phyloP scores from a whole-genome alignment of 2,797 vertebrate genomes.

The Morelia viridis region DNA sequence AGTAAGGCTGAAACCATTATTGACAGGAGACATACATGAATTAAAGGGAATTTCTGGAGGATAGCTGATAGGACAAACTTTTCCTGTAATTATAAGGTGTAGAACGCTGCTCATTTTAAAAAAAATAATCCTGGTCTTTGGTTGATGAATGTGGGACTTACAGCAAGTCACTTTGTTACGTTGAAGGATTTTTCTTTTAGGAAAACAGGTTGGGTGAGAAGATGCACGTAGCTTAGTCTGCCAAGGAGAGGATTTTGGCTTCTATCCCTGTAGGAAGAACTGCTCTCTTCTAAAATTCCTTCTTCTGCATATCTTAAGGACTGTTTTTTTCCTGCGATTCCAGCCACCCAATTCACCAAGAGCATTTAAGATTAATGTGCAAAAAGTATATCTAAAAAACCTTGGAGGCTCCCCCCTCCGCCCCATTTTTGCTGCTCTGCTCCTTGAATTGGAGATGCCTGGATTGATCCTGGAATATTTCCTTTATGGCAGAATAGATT shows the following conservation, averaged over 20 bases:
- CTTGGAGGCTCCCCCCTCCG: background rate
- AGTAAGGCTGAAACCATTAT: background rate
- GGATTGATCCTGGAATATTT: background rate
- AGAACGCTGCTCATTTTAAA: background rate
- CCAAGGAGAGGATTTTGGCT: background rate
- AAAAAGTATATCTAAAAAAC: background rate
- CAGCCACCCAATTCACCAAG: background rate
- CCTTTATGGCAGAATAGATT: background rate
- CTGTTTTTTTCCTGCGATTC: too few relatives aligned
- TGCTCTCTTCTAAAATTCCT: background rate
- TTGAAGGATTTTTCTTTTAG: background rate
- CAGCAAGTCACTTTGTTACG: background rate
- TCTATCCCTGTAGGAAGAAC: background rate
- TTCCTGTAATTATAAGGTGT: background rate
- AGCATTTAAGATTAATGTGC: background rate
- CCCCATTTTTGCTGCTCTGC: background rate
- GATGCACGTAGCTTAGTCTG: background rate
- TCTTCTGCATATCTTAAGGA: background rate
- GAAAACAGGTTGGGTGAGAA: background rate
- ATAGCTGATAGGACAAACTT: background rate
- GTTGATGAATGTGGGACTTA: background rate
- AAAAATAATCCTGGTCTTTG: background rate
- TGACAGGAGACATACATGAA: background rate
- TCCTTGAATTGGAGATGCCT: background rate
- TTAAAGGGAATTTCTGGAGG: background rate